Evolutionary conservation across 2,888 invertebrate species (phyloP).

Genomic region (Congeria kusceri): DNA sequence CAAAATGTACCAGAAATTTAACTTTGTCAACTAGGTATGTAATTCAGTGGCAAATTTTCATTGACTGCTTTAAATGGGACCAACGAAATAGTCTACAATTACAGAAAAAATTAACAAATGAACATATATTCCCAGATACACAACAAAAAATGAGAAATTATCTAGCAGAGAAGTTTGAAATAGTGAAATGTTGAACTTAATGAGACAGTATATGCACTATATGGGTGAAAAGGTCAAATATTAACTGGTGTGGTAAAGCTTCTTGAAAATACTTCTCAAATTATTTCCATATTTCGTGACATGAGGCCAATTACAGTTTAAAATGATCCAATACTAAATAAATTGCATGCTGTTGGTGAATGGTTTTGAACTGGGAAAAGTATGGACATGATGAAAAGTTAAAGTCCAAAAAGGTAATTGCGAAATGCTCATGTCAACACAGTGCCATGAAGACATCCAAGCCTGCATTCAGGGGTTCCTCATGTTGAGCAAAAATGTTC

Average conservation of each 20-base stretch:
- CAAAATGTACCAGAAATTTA: slow-evolving; percentile 27
- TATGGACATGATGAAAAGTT: background rate
- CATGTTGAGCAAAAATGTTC: slow-evolving; percentile 10
- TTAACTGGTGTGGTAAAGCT: slow-evolving; percentile 14
- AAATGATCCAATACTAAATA: slow-evolving; percentile 3
- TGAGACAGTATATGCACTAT: slow-evolving; percentile 1
- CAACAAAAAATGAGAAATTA: slow-evolving; percentile 54
- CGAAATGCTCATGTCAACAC: slow-evolving; percentile 7
- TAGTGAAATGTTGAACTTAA: slow-evolving; percentile 39
- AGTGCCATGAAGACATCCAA: slow-evolving; percentile 45
- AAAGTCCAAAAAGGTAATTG: background rate
- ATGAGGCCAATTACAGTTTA: slow-evolving; percentile 6
- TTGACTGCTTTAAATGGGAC: slow-evolving; percentile 51
- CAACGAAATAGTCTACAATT: slow-evolving; percentile 34
- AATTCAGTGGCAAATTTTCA: slow-evolving; percentile 54
- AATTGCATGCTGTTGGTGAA: background rate
- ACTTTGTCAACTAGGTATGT: slow-evolving; percentile 6
- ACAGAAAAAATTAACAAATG: slow-evolving; percentile 43
- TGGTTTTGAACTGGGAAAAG: slow-evolving; percentile 18
- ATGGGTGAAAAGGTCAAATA: slow-evolving; percentile 14
- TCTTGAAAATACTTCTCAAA: background rate
- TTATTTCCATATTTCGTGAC: slow-evolving; percentile 6
- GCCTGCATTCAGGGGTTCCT: slow-evolving; percentile 35
- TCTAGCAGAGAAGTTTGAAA: slow-evolving; percentile 23
- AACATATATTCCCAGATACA: slow-evolving; percentile 39